Percentiles rank a stretch among this genome's conserved stretches.
Evolutionary conservation across 2,113 vertebrate species (phyloP).

Genomic region (Geococcyx californianus): DNA sequence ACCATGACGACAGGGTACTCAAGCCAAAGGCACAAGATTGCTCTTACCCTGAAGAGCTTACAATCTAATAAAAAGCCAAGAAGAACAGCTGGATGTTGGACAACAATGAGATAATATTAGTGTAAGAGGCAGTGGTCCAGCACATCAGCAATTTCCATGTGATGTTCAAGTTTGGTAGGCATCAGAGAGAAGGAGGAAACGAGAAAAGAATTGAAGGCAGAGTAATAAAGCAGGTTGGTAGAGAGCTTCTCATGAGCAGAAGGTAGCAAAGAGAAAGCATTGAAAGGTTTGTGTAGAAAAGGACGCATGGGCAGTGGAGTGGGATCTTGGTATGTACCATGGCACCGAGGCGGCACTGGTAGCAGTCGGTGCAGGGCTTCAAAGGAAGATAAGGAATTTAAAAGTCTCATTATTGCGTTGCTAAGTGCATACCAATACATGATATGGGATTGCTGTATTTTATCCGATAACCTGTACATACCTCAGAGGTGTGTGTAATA

Average conservation of each 20-base stretch:
- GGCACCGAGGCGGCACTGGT: neutral
- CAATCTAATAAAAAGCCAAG: neutral
- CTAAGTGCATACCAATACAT: neutral
- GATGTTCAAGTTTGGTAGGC: neutral
- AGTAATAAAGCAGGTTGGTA: neutral
- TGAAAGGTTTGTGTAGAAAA: neutral
- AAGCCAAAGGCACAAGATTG: neutral
- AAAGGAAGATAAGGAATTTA: neutral
- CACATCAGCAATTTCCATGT: neutral
- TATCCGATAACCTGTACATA: neutral
- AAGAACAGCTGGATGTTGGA: neutral
- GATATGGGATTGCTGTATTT: neutral
- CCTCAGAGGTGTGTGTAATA: neutral
- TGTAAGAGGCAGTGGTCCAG: neutral
- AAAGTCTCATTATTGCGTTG: neutral
- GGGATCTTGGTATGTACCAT: neutral
- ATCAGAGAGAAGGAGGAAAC: neutral
- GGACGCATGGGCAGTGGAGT: accelerated
- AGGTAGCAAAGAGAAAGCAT: neutral
- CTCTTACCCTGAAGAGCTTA: neutral
- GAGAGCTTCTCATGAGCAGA: neutral
- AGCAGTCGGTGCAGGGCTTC: neutral
- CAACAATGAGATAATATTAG: neutral
- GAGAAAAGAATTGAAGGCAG: neutral
- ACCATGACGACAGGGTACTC: neutral